Evolutionary conservation across 2,888 invertebrate genomes (phyloP).

Genomic region (Protophormia terraenovae): DNA sequence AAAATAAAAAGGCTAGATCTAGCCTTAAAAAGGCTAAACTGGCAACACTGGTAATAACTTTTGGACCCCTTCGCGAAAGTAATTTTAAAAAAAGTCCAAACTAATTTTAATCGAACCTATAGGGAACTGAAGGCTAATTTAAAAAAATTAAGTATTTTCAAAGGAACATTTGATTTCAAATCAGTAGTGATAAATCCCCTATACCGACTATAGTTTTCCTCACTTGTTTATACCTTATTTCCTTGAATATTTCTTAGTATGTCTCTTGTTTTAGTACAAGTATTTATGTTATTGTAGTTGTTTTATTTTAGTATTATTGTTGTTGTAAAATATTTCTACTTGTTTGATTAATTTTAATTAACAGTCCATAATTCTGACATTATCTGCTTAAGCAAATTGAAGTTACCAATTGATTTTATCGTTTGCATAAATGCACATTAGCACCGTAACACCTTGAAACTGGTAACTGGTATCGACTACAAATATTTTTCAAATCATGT

Average conservation of each 20-base stretch:
- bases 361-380: conserved; percentile 67
- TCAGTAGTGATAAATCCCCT: no score
- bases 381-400: conserved; percentile 68
- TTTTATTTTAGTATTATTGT: no score
- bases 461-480: conserved; percentile 36
- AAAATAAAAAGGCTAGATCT: no score
- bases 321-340: conserved; percentile 62
- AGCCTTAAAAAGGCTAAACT: no score
- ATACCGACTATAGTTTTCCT: neutral
- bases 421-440: conserved; percentile 67
- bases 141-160: no score
- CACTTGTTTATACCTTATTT: neutral
- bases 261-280: neutral
- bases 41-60: no score
- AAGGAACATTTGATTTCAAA: no score
- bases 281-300: neutral
- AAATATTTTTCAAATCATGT: conserved; percentile 34
- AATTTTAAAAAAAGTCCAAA: no score
- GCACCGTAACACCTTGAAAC: conserved; percentile 67
- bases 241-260: neutral
- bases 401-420: conserved; percentile 69
- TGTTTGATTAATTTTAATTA: conserved; percentile 68
- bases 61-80: no score
- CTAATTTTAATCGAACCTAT: no score
- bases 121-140: no score